Evolutionary conservation across 2,888 invertebrate genomes (phyloP), one percentile per base, ranked within the genome.

Genomic region (Acleris sparsana): DNA sequence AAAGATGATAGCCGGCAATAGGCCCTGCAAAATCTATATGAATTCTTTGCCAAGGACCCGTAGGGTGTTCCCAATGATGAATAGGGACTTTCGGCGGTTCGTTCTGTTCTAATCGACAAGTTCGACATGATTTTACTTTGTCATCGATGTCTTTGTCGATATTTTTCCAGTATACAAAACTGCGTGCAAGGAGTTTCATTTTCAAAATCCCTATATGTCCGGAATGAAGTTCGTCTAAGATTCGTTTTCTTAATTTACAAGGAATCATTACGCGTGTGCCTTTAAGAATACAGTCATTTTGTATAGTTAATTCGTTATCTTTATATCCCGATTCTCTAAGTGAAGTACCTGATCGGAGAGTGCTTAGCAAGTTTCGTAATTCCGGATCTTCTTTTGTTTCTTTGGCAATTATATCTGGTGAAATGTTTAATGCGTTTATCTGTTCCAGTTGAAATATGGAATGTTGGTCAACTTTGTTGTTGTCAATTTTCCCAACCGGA

Each of bases 171-270:
- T 62, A 63, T 3, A 58, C 49, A 33, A 25, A 69, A 17, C 63
- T 61, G 3, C 63, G 62, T 11, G 69, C 70, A 71, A 75, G 48
- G 13, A 67, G 67, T 63, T 76, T 77, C 73, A 76, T 76, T 58
- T 72, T 72, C 3, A 72, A 69, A 5, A 80, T 77, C 9, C 76
- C 77, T 7, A 73, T 13, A 61, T 79, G 78, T 46, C 67, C 62
- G 7, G 49, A 16, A 20, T 69, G 69, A 16, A 69, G 49, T 44
- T 69, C 69, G 1, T 69, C 53, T 17, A 69, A 25, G 0, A 67
- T 33, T 9, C 20, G 25, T 11, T 11, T 9, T 13, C 52, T 17
- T 33, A 67, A 43, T 11, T 13, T 55, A 0, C n/a, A 1, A 4
- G 69, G 66, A 1, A 69, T 62, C 43, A 69, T 52, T 2, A 66